Percentiles rank a stretch among this genome's conserved stretches.
phyloP scores from a whole-genome alignment of 35 echinoderm and acorn worm species.

The Chiridota heheva region DNA sequence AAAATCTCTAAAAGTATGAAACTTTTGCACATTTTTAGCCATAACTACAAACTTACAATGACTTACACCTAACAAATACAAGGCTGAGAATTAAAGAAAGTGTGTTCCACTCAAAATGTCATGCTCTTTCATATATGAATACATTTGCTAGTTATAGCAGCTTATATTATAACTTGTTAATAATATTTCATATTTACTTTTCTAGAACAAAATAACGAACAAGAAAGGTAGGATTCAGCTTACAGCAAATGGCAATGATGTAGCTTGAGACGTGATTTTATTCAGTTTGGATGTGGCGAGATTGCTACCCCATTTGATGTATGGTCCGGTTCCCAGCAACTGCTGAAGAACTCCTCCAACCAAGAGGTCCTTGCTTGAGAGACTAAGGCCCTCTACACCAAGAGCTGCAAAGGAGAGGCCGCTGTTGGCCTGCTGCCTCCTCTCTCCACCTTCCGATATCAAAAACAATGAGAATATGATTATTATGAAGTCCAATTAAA shows the following conservation, averaged over 20 bases:
- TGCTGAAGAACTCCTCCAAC: conserved; percentile 69
- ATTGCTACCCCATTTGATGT: conserved; percentile 85
- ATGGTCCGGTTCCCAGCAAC: conserved; percentile 67
- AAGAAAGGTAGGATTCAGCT: neutral
- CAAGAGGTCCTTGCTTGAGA: conserved; percentile 71
- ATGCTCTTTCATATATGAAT: too few relatives aligned
- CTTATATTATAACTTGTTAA: too few relatives aligned
- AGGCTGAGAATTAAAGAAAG: too few relatives aligned
- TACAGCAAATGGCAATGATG: conserved; percentile 55
- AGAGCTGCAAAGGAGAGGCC: conserved; percentile 58
- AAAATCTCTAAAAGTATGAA: too few relatives aligned
- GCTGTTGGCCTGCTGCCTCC: conserved; percentile 47
- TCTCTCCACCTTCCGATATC: conserved; percentile 59
- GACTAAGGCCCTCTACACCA: conserved; percentile 62
- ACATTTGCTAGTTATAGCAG: neutral
- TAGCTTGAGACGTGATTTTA: conserved; percentile 68
- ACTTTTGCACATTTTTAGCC: too few relatives aligned
- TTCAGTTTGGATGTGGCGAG: conserved; percentile 70
- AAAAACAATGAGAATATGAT: neutral
- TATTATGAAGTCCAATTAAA: neutral
- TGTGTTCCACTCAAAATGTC: too few relatives aligned
- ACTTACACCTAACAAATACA: too few relatives aligned
- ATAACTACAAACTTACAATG: too few relatives aligned
- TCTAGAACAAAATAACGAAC: too few relatives aligned
- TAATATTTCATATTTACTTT: too few relatives aligned